Evolutionary conservation across 2,797 vertebrate species (phyloP), one percentile per base, ranked within the genome.

Genomic region (Pachyuromys duprasi): DNA sequence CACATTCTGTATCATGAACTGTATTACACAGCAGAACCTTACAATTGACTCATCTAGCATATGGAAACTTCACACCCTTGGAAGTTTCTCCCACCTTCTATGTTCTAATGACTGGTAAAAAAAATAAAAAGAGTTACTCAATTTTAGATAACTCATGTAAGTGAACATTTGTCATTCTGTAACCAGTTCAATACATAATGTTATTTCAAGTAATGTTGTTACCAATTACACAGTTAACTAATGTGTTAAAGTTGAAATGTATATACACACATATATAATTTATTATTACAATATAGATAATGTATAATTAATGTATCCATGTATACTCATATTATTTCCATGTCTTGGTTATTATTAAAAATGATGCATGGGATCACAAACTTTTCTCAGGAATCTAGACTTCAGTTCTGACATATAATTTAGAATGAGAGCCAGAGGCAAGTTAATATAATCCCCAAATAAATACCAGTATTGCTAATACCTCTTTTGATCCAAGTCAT

Each of bases 401-500:
- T 93, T 82, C 18, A 81, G 12, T 42, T 65, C 45, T 83, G 18
- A 72, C 4, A 75, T 88, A 70, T 45, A 49, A 80, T 93, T 95
- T 94, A 88, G 36, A 81, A 74, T 88, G 67, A 92, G 24, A 70
- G 36, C 36, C 79, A 90, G 18, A 75, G 81, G 45, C 22, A 88
- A 45, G 42, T 79, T 88, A 84, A 11, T 81, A 45, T 12, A 89
- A 36, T 45, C 3, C 49, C 17, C 31, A 65, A 78, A 89, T 28
- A 57, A 83, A 80, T 78, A 2, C 9, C 17, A 86, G 18, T 67
- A 39, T 92, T 65, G 63, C 17, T 70, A 12, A 81, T 45, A 2
- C 3, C 11, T 80, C 7, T 70, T 83, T 88, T 81, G 12, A 72
- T 65, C 2, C 4, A 31, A 3, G 2, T 7, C 76, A 89, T 13